Base-by-base conservation (phyloP, 2,797 vertebrate genomes). In the Chelonia mydas region DNA sequence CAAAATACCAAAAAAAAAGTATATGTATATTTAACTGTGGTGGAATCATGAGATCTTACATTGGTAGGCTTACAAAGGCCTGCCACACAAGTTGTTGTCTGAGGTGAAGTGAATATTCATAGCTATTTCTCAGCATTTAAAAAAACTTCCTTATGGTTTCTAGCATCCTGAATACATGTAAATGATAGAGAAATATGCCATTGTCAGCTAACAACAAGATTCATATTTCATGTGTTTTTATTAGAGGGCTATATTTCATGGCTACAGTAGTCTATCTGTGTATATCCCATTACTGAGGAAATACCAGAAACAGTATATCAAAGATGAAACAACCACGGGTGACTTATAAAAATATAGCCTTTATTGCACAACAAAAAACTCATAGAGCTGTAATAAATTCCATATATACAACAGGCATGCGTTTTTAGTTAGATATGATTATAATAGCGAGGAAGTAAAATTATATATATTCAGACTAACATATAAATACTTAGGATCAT, bases 181-280 rank as follows among this genome's bases (percentile, higher is more conserved):
- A 76, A 86, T 85, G 61, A 51, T 57, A 91, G 94, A 76, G 76
- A 93, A 95, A 93, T 81, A 92, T 2, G 6, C 19, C 59, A 55
- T 19, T 81, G 78, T 92, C 82, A 92, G 37, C 37, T 54, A 53
- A 78, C 28, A 85, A 54, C 81, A 33, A 81, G 94, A 94, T 91
- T 95, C 23, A 93, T 92, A 90, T 95, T 78, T 72, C 78, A 76
- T 79, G 81, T 76, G 88, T 23, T 16, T 68, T 87, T 95, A 94
- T 87, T 90, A 31, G 50, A 94, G 78, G 94, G 47, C 15, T 74
- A 3, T 89, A 96, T 94, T 97, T 97, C 89, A 86, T 53, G 27
- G 50, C 50, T 88, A 1, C 57, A 87, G 94, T 90, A 96, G 79
- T 59, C 68, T 90, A 81, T 65, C 94, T 95, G 57, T 91, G 49